phyloP scores from a whole-genome alignment of 2,797 vertebrate genomes.

The Prionace glauca region DNA sequence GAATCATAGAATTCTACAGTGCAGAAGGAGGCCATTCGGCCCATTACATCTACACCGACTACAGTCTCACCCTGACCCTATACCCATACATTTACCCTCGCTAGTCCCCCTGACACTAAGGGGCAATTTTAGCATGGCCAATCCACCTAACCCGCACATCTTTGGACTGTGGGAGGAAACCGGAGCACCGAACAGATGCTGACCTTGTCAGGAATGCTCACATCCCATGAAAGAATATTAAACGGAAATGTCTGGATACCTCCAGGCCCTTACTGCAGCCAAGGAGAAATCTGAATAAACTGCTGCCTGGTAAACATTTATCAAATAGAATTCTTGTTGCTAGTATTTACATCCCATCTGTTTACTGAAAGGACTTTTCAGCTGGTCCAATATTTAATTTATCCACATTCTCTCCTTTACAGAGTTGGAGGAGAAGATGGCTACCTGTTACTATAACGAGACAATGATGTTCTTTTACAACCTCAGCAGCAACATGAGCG shows the following conservation, averaged over 20 bases:
- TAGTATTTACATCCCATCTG: neutral
- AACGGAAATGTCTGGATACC: neutral
- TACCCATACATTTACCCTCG: too few relatives aligned
- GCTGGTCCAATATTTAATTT: neutral
- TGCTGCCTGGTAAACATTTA: neutral
- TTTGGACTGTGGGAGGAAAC: too few relatives aligned
- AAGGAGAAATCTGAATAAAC: neutral
- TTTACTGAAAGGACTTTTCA: neutral
- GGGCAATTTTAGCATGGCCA: too few relatives aligned
- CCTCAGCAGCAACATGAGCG: conserved; percentile 56
- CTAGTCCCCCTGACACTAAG: too few relatives aligned
- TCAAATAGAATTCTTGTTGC: neutral
- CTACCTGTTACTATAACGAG: conserved; percentile 69
- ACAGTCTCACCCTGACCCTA: too few relatives aligned
- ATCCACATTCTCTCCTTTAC: neutral
- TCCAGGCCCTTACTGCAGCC: neutral
- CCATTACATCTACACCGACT: too few relatives aligned
- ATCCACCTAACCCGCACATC: too few relatives aligned
- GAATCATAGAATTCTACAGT: too few relatives aligned
- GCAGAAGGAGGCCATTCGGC: too few relatives aligned
- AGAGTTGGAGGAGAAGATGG: neutral
- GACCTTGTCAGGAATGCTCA: too few relatives aligned
- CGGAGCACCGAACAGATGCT: too few relatives aligned
- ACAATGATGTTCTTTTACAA: conserved; percentile 88
- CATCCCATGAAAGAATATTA: too few relatives aligned